Conservation (phyloP, 2,888 invertebrate species). For the Blastobasis lacticolella region DNA sequence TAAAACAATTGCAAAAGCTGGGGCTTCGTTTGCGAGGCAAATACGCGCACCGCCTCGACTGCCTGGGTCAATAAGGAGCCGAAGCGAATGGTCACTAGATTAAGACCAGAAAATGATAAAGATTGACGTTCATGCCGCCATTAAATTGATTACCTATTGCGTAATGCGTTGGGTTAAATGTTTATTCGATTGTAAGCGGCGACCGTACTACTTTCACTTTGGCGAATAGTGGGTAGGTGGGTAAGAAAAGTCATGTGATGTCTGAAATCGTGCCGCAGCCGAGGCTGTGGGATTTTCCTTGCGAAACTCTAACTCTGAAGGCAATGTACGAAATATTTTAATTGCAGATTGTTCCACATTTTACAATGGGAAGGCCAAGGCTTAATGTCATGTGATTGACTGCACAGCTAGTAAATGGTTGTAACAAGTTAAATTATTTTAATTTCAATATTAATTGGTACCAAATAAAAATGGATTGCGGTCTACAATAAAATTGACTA, state of each 20-base stretch:
- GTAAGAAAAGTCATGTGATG: slow-evolving; percentile 47
- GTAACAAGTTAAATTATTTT: too few species aligned
- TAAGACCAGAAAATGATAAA: not conserved
- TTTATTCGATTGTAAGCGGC: slow-evolving; percentile 62
- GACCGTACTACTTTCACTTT: slow-evolving; percentile 61
- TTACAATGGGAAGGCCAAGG: slow-evolving; percentile 20
- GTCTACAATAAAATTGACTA: too few species aligned
- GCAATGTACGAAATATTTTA: slow-evolving; percentile 9
- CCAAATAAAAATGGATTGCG: too few species aligned
- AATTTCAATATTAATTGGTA: too few species aligned
- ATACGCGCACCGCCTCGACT: too few species aligned
- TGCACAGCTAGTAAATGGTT: not conserved
- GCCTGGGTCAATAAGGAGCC: not conserved
- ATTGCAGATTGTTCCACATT: slow-evolving; percentile 20
- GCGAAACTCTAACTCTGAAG: slow-evolving; percentile 11
- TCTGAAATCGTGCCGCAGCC: slow-evolving; percentile 20
- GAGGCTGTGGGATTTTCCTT: slow-evolving; percentile 27
- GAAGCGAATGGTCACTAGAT: not conserved
- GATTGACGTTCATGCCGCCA: slow-evolving; percentile 5
- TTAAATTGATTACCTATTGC: slow-evolving; percentile 50
- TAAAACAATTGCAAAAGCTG: too few species aligned
- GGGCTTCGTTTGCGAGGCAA: too few species aligned
- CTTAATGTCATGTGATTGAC: not conserved
- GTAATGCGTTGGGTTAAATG: slow-evolving; percentile 53
- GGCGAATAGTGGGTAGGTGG: slow-evolving; percentile 32